Evolutionary conservation across 2,797 vertebrate species (phyloP), one percentile per base, ranked within the genome.

Genomic region (Centropyge bicolor): DNA sequence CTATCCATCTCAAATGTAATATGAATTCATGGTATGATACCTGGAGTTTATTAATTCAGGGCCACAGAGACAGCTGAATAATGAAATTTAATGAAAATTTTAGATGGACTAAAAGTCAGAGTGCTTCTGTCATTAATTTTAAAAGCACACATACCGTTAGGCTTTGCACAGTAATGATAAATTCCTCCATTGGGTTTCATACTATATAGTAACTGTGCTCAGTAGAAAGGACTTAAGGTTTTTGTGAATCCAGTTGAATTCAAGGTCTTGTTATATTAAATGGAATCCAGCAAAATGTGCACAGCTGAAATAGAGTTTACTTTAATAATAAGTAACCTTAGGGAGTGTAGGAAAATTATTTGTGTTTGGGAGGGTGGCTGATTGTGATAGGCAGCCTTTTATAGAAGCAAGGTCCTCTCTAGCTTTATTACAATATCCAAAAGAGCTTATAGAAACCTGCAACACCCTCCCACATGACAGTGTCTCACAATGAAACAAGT

Each of bases 51-150:
- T 94, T 94, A 93, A 94, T 94, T 94, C 93, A 94, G 92, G 89
- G 88, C 92, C 91, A 90, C 88, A 86, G 92, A 93, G 92, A 92
- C 90, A 73, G 88, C 91, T 92, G 94, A 94, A 94, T 94, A 94
- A 94, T 94, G 92, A 90, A 93, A 92, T 92, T 92, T 94, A 94
- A 94, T 94, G 90, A 94, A 90, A 94, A 86, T 94, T 94, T 94
- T 89, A 94, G 92, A 92, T 71, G 84, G 92, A 94, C 92, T 94
- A 93, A 94, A 94, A 94, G 93, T 94, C 93, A 94, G 88, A 92
- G 91, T 90, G 88, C 90, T 89, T 88, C 82, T 77, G 85, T 94
- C 94, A 94, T 94, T 93, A 92, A 94, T 94, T 93, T 93, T 93
- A 92, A 94, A 94, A 90, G 89, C 92, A 86, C 88, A 90, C 89